phyloP scores from a whole-genome alignment of 2,797 vertebrate species.

The Rachycentron canadum region DNA sequence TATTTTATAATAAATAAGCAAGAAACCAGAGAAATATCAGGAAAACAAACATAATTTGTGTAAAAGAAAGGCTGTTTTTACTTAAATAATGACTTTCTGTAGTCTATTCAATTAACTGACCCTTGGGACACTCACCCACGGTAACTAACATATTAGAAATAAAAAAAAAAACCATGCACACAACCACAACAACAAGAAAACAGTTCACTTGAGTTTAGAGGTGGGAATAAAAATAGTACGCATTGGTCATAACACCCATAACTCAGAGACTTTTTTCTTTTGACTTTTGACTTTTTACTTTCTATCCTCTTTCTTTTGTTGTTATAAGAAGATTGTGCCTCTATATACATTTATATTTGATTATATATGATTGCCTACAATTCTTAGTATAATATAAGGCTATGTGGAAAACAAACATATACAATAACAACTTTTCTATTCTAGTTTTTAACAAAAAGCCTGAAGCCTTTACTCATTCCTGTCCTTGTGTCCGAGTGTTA shows the following conservation, averaged over 20 bases:
- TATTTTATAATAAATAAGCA: neutral
- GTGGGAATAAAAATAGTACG: no score
- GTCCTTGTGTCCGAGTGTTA: neutral
- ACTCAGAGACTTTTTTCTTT: neutral
- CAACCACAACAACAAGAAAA: neutral
- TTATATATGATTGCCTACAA: no score
- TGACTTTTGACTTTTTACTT: no score
- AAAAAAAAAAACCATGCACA: neutral
- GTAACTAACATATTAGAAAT: no score
- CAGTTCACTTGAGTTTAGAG: neutral
- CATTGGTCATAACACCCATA: no score
- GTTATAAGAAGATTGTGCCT: neutral
- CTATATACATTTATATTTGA: neutral
- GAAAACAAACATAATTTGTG: no score
- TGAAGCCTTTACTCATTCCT: neutral
- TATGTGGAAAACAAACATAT: neutral
- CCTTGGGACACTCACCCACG: no score
- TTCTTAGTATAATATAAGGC: no score
- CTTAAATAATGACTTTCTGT: neutral
- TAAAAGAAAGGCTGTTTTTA: neutral
- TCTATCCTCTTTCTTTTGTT: neutral
- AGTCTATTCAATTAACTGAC: neutral
- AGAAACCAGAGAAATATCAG: neutral
- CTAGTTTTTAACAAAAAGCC: neutral
- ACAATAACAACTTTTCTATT: neutral